Base-by-base conservation (phyloP, 1,140 invertebrate genomes). In the Drosophila lacteicornis region DNA sequence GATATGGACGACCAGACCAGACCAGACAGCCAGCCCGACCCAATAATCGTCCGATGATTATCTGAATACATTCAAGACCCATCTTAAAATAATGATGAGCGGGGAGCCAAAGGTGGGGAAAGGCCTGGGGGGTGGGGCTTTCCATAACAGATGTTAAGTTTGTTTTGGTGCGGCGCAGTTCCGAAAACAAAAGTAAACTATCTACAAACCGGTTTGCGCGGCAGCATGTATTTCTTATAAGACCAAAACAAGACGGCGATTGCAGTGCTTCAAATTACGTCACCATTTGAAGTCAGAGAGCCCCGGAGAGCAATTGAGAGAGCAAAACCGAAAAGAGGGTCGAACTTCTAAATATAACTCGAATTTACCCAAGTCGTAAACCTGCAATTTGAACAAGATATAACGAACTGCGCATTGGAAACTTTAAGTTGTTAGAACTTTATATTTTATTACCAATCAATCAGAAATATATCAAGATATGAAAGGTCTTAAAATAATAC, bases 91-190 rank as follows among this genome's bases (percentile, higher is more conserved):
- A 49, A n/a, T 43, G 27, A 75, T 25, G 19, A 56, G 19, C 8
- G 36, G 47, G 36, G 22, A 13, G 42, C 2, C n/a, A 22, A 22
- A 40, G 42, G 12, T 76, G 46, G 42, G 36, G 22, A 33, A 36
- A 43, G 43, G 45, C 53, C 53, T 45, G 22, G 40, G 36, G 19
- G 49, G 47, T 50, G 60, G 61, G 70, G 33, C 50, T 62, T 13
- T 47, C 65, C 17, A 11, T 59, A 22, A 25, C 58, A 76, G 70
- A 80, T 63, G 59, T 53, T 46, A 38, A 49, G 69, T 88, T 88
- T 83, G 77, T 84, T 87, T 83, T 87, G 84, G 84, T 87, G 73
- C 65, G 83, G 65, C 84, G 84, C 80, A 87, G 73, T 79, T 71
- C 42, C 43, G 58, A 80, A 75, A 80, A 67, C 46, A 59, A 75